A percentile compares a stretch with the other conserved stretches of the same genome.
These are phyloP conservation scores for Karalla daura DNA, from an alignment of 2,797 vertebrate species.

Conservation along the genomic window DNA sequence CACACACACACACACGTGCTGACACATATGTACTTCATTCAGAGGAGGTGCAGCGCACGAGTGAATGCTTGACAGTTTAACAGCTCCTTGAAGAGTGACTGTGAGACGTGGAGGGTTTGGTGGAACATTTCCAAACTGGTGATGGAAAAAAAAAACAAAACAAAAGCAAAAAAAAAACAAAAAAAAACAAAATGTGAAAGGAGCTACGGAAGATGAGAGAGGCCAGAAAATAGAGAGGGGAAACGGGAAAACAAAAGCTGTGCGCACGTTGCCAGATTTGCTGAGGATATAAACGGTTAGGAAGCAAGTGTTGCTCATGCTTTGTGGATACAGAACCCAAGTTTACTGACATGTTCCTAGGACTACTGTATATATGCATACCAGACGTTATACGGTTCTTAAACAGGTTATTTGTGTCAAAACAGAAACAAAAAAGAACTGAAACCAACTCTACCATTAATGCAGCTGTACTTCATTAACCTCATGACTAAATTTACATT, in stretches of 20 bases:
- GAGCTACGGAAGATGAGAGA: slow-evolving; percentile 66
- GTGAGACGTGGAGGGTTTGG: slow-evolving; percentile 52
- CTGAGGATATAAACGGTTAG: slow-evolving; percentile 83
- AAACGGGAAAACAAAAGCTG: slow-evolving; percentile 65
- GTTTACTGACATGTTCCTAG: slow-evolving; percentile 87
- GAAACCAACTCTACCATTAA: slow-evolving; percentile 84
- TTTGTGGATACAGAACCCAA: slow-evolving; percentile 87
- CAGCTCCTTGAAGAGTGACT: slow-evolving; percentile 66
- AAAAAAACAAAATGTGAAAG: slow-evolving; percentile 33
- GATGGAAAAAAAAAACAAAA: slow-evolving; percentile 25
- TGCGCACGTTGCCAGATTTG: slow-evolving; percentile 74
- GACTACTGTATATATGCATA: slow-evolving; percentile 89
- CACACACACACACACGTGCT: slow-evolving; percentile 25
- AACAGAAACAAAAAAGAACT: slow-evolving; percentile 72
- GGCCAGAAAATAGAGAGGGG: slow-evolving; percentile 58
- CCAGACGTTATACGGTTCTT: slow-evolving; percentile 85
- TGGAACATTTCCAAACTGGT: slow-evolving; percentile 28
- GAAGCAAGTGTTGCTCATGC: slow-evolving; percentile 87
- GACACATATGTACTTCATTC: slow-evolving; percentile 48
- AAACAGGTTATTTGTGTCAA: slow-evolving; percentile 86
- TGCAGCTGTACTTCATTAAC: slow-evolving; percentile 85
- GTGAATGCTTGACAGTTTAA: slow-evolving; percentile 57
- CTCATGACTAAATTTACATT: slow-evolving; percentile 89
- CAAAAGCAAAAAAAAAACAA: no score
- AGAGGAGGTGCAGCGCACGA: slow-evolving; percentile 54